Percentiles rank a stretch among this genome's conserved stretches.
Evolutionary conservation across 2,113 vertebrate species (phyloP).

Genomic region (Procavia capensis): DNA sequence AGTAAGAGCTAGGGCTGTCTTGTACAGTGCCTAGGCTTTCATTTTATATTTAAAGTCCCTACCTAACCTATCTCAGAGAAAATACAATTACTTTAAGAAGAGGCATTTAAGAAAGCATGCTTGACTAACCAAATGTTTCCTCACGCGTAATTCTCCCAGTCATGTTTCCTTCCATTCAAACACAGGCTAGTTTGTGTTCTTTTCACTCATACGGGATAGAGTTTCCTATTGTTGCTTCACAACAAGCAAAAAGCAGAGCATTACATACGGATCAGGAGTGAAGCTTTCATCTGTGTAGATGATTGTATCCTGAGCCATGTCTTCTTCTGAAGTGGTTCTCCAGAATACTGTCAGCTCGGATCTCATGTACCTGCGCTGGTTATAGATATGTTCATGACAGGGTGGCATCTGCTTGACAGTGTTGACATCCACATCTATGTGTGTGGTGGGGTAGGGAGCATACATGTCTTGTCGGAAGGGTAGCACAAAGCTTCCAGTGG

Average conservation of each 20-base stretch:
- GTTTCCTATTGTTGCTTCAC: background rate
- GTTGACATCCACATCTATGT: constrained; percentile 98
- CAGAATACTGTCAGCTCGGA: constrained; percentile 94
- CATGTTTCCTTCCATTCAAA: constrained; percentile 19
- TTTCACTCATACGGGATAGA: constrained; percentile 30
- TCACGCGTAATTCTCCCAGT: background rate
- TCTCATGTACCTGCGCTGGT: constrained; percentile 96
- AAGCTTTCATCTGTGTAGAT: constrained; percentile 95
- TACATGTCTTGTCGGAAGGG: constrained; percentile 98
- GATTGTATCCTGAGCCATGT: constrained; percentile 93
- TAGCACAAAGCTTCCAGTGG: constrained; percentile 96
- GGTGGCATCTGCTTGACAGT: constrained; percentile 99
- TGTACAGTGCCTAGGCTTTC: background rate
- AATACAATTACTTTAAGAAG: constrained; percentile 38
- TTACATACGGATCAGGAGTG: constrained; percentile 95
- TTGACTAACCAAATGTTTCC: constrained; percentile 32
- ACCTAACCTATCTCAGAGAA: constrained; percentile 12
- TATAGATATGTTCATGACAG: constrained; percentile 97
- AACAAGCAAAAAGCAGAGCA: background rate
- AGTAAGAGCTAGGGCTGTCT: background rate
- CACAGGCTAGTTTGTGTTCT: background rate
- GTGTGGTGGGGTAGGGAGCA: constrained; percentile 96
- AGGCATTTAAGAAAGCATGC: constrained; percentile 10
- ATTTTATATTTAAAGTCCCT: background rate
- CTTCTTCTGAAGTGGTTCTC: constrained; percentile 95